Evolutionary conservation across 2,113 vertebrate genomes (phyloP).

Genomic region (Phalacrocorax aristotelis): DNA sequence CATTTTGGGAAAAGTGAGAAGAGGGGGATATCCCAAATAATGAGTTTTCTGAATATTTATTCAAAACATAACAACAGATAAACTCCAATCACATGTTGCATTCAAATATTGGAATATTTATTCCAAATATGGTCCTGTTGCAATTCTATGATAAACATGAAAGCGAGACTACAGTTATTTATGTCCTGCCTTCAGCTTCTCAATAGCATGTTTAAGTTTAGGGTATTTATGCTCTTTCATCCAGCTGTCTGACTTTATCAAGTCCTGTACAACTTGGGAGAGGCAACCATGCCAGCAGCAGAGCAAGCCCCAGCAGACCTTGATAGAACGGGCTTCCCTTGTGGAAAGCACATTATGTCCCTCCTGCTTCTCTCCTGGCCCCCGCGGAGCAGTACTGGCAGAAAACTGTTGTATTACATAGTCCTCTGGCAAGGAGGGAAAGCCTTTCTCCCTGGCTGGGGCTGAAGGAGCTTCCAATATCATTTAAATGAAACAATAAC

Average conservation of each 20-base stretch:
- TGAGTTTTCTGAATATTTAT: conserved; percentile 45
- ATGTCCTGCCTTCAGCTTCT: conserved; percentile 70
- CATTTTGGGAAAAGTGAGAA: conserved; percentile 48
- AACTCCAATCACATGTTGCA: conserved; percentile 66
- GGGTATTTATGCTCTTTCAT: conserved; percentile 64
- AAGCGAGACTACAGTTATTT: conserved; percentile 69
- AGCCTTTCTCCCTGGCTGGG: conserved; percentile 32
- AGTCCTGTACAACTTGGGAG: conserved; percentile 39
- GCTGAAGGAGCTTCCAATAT: conserved; percentile 30
- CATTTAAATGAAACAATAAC: conserved; percentile 46
- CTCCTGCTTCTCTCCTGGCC: conserved; percentile 21
- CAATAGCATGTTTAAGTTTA: conserved; percentile 66
- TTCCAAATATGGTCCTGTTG: conserved; percentile 73
- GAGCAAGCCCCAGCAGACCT: conserved; percentile 34
- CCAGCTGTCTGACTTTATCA: conserved; percentile 68
- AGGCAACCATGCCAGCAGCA: conserved; percentile 34
- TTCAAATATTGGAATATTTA: conserved; percentile 70
- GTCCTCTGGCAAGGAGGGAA: conserved; percentile 32
- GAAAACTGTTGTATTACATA: neutral
- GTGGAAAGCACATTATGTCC: conserved; percentile 31
- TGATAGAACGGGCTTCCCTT: neutral
- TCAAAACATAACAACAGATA: conserved; percentile 68
- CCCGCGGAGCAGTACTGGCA: neutral
- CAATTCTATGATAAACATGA: conserved; percentile 72
- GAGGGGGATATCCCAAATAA: conserved; percentile 40